Conservation (phyloP, 2,113 vertebrate species). For the Albula goreensis region DNA sequence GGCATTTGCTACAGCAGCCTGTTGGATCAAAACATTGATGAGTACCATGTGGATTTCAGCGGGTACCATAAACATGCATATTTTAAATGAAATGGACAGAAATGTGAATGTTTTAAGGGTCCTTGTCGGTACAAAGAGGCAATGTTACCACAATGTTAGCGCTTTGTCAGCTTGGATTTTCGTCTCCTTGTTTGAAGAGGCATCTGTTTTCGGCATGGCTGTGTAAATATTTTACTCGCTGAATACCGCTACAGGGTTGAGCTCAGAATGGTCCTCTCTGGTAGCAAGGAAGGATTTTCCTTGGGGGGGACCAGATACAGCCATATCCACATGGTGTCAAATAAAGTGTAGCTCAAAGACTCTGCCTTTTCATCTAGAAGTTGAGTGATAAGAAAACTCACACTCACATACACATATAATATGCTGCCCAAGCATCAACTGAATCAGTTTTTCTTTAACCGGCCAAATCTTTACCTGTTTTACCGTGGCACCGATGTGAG, state of each 20-base stretch:
- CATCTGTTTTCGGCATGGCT: neutral
- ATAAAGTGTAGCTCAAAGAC: neutral
- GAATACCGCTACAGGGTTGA: neutral
- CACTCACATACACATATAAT: no score
- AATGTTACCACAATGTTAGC: neutral
- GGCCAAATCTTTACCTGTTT: neutral
- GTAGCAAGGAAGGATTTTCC: neutral
- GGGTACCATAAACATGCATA: neutral
- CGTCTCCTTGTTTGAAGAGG: neutral
- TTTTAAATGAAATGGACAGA: neutral
- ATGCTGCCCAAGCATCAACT: no score
- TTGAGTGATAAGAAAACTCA: neutral
- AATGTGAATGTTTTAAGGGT: constrained; percentile 1
- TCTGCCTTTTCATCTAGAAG: neutral
- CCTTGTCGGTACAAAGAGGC: constrained; percentile 6
- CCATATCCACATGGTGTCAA: neutral
- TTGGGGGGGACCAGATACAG: neutral
- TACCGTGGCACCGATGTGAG: neutral
- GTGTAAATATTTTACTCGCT: constrained; percentile 9
- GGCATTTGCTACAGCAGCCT: neutral
- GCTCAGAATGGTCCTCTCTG: neutral
- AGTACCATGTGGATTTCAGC: neutral
- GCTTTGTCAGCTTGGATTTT: neutral
- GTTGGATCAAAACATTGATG: neutral
- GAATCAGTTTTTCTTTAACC: neutral